A percentile compares a stretch with the other conserved stretches of the same genome.
phyloP scores from a whole-genome alignment of 1,140 invertebrate genomes.

The Euwallacea fornicatus region DNA sequence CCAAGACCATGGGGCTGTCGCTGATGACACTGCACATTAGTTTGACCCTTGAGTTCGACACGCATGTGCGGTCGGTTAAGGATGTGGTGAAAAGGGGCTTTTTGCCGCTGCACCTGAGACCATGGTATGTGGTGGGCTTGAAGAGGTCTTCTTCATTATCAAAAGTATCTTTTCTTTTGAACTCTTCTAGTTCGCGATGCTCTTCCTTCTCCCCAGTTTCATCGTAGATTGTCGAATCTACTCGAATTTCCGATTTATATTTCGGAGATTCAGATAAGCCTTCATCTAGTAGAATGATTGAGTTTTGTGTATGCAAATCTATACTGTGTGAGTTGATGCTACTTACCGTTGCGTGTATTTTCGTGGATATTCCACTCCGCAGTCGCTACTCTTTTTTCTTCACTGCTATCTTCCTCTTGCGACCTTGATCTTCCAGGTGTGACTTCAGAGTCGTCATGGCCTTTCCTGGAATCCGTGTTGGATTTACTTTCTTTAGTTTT shows the following conservation, averaged over 20 bases:
- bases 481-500: no score
- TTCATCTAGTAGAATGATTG: not conserved
- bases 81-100: constrained; percentile 82
- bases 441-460: no score
- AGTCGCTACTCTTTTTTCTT: constrained; percentile 6
- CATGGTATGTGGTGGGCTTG: constrained; percentile 42
- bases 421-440: not conserved
- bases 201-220: constrained; percentile 39
- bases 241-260: constrained; percentile 40
- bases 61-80: constrained; percentile 74
- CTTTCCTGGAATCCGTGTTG: no score
- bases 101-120: constrained; percentile 48
- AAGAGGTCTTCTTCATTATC: constrained; percentile 36
- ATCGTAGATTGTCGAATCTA: constrained; percentile 39
- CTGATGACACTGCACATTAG: constrained; percentile 85
- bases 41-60: constrained; percentile 71
- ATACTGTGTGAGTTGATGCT: not conserved
- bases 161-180: constrained; percentile 19
- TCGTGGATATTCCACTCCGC: not conserved
- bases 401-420: not conserved
- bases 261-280: not conserved
- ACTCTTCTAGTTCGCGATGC: not conserved
- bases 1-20: constrained; percentile 74
- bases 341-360: not conserved
- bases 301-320: no score